These are phyloP conservation scores for Perizoma flavofasciatum DNA, from an alignment of 2,888 invertebrate genomes.

Conservation along the genomic window DNA sequence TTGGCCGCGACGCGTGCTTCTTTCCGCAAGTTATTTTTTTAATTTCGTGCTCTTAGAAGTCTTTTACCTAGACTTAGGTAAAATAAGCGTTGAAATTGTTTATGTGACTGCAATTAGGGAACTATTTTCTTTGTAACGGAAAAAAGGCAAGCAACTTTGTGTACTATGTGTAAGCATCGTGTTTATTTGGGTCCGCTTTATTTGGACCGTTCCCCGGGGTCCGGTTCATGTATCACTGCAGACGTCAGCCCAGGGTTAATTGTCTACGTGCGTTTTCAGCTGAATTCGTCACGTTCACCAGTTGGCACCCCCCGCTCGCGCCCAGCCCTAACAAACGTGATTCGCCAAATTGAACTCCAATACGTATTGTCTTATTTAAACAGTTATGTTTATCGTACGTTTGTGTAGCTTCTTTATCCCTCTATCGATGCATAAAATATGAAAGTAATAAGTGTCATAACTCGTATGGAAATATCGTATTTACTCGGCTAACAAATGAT, in stretches of 20 bases:
- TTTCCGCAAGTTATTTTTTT: slow-evolving; percentile 49
- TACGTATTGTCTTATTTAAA: slow-evolving; percentile 36
- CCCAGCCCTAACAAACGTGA: slow-evolving; percentile 53
- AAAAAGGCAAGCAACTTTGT: slow-evolving; percentile 50
- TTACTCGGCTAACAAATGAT: slow-evolving; percentile 49
- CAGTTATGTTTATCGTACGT: slow-evolving; percentile 47
- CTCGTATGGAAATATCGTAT: slow-evolving; percentile 45
- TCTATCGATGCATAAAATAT: slow-evolving; percentile 37
- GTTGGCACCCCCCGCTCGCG: slow-evolving; percentile 45
- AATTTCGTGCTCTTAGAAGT: slow-evolving; percentile 45
- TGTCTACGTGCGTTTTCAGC: slow-evolving; percentile 77
- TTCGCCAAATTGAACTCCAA: slow-evolving; percentile 45
- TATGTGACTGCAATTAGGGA: slow-evolving; percentile 31
- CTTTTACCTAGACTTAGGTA: slow-evolving; percentile 13
- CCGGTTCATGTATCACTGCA: slow-evolving; percentile 69
- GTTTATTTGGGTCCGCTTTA: slow-evolving; percentile 65
- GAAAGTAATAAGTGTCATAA: slow-evolving; percentile 42
- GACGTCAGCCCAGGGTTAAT: slow-evolving; percentile 73
- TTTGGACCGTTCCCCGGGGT: slow-evolving; percentile 56
- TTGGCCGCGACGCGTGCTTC: slow-evolving; percentile 64
- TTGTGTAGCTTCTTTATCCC: slow-evolving; percentile 39
- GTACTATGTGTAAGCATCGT: slow-evolving; percentile 47
- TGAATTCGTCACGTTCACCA: slow-evolving; percentile 69
- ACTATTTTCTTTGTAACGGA: slow-evolving; percentile 48
- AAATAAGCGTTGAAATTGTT: slow-evolving; percentile 22